Percentiles rank a stretch among this genome's conserved stretches.
Conservation (phyloP, 1,140 invertebrate species). For the Frieseomelitta varia region DNA sequence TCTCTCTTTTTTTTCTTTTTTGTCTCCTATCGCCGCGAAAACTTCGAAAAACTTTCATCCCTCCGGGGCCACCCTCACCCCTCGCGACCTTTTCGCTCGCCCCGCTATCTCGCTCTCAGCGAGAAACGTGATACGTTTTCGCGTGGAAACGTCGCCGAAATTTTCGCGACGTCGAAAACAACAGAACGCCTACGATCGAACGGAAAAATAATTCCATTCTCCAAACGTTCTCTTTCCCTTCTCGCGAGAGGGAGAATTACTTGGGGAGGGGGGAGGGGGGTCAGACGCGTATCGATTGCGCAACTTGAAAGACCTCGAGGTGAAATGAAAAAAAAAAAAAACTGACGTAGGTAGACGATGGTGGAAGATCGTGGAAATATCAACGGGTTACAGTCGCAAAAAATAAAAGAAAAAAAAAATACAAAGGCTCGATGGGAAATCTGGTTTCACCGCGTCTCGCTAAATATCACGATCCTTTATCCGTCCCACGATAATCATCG, state of each 20-base stretch:
- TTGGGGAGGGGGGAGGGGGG: accelerated
- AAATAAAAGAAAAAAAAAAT: background rate
- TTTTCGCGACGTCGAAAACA: background rate
- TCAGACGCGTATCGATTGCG: background rate
- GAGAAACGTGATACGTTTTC: background rate
- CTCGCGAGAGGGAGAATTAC: background rate
- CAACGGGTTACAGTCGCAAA: background rate
- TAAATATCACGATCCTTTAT: conserved; percentile 49
- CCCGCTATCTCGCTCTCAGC: background rate
- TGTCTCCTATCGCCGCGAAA: background rate
- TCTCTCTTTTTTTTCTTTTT: background rate
- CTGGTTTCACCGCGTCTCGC: background rate
- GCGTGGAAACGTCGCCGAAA: background rate
- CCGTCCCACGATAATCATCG: conserved; percentile 8
- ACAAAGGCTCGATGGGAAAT: background rate
- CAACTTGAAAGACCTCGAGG: background rate
- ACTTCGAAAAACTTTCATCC: conserved; percentile 33
- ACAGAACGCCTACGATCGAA: too few relatives aligned
- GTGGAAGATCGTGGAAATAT: conserved; percentile 11
- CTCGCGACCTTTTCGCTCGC: background rate
- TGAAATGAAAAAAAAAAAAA: background rate
- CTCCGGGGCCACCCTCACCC: background rate
- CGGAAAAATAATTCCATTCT: background rate
- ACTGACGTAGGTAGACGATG: background rate
- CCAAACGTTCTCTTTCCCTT: background rate